Evolutionary conservation across 1,140 invertebrate genomes (phyloP).

Genomic region (Drosophila erecta): DNA sequence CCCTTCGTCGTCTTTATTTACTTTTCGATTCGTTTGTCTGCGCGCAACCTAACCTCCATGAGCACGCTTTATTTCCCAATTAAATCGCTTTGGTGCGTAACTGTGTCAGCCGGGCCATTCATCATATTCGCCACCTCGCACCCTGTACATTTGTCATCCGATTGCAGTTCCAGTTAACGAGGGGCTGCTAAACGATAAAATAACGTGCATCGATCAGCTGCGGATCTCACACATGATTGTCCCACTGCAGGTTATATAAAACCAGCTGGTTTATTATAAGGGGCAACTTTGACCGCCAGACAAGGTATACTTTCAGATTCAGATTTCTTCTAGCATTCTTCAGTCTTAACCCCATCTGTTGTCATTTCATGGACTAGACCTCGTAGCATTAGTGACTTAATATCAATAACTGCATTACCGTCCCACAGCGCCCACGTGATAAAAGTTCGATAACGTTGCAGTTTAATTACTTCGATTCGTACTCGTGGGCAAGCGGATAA

Average conservation of each 20-base stretch:
- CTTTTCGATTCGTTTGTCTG: constrained; percentile 18
- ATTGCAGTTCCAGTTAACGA: constrained; percentile 20
- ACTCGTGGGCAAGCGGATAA: constrained; percentile 26
- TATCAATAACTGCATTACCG: not conserved
- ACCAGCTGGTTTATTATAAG: not conserved
- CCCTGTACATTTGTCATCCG: constrained; percentile 9
- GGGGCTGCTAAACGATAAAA: constrained; percentile 21
- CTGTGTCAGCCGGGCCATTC: constrained; percentile 48
- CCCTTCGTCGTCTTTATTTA: constrained; percentile 23
- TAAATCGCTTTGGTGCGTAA: constrained; percentile 54
- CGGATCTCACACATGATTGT: constrained; percentile 13
- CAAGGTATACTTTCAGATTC: too few relatives aligned
- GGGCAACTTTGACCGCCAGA: not conserved
- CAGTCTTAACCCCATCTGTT: too few relatives aligned
- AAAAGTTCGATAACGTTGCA: constrained; percentile 26
- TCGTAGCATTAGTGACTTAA: not conserved
- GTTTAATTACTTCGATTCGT: constrained; percentile 25
- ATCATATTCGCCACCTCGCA: constrained; percentile 11
- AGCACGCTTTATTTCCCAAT: constrained; percentile 46
- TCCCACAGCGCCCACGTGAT: constrained; percentile 5
- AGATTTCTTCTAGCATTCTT: too few relatives aligned
- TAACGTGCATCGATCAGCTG: constrained; percentile 24
- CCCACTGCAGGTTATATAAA: not conserved
- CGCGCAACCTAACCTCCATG: constrained; percentile 38
- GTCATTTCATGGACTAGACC: not conserved